Percentiles rank a stretch among this genome's conserved stretches.
Conservation (phyloP, 2,888 invertebrate genomes). For the Cynaeus angustus region DNA sequence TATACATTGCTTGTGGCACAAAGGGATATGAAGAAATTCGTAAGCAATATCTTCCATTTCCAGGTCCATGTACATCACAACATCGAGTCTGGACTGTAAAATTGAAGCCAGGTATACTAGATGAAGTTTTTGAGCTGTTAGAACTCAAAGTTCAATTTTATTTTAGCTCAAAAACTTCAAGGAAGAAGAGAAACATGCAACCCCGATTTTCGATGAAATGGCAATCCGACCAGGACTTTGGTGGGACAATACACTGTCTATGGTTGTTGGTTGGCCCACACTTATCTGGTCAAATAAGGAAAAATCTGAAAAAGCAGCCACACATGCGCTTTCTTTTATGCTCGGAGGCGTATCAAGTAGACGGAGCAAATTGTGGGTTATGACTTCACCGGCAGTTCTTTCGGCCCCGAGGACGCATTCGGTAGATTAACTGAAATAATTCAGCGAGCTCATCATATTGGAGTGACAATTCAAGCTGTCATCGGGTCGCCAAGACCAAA, state of each 20-base stretch:
- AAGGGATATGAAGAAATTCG: constrained; percentile 44
- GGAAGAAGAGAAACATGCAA: constrained; percentile 35
- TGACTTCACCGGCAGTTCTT: neutral
- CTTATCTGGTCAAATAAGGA: constrained; percentile 14
- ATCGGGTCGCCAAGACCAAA: neutral
- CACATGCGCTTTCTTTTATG: neutral
- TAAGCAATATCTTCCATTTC: constrained; percentile 39
- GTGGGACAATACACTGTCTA: constrained; percentile 24
- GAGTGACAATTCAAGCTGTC: constrained; percentile 1
- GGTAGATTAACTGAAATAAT: constrained; percentile 4
- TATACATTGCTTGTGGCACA: constrained; percentile 45
- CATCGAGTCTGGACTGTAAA: too few species aligned
- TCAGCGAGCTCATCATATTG: neutral
- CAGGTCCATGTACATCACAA: constrained; percentile 39
- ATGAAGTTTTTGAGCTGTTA: constrained; percentile 20
- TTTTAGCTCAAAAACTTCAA: constrained; percentile 36
- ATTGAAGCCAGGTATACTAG: constrained; percentile 34
- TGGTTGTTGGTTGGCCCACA: constrained; percentile 36
- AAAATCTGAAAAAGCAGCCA: neutral
- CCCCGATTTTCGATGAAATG: constrained; percentile 42
- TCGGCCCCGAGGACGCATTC: neutral
- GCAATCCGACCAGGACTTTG: constrained; percentile 41
- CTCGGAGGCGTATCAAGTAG: neutral
- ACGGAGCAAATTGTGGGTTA: constrained; percentile 7
- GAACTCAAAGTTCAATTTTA: constrained; percentile 22